Evolutionary conservation across 2,888 invertebrate species (phyloP), one percentile per base, ranked within the genome.

Genomic region (Cephus runcator): DNA sequence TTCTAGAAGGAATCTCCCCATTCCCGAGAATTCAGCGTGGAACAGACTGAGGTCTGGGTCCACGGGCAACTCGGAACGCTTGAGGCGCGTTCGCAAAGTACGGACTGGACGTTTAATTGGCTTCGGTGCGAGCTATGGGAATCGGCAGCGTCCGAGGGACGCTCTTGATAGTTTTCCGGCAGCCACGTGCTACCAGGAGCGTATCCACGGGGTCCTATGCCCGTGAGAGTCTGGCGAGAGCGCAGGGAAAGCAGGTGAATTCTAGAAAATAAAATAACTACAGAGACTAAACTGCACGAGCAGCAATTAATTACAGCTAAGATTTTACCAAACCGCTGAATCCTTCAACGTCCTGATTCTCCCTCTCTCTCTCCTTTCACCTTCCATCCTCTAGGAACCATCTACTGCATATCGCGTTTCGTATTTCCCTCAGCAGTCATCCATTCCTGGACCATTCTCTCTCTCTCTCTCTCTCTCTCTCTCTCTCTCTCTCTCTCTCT

Each of bases 191-290:
- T 30, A 15, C 40, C 35, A 69, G 34, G 69, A 77, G 69, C 68
- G 11, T 75, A 6, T 33, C 36, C 9, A 56, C 23, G 12, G 15
- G 12, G 11, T 9, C 34, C n/a, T 15, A 6, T 69, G 69, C 12
- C 30, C 34, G 23, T 9, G 31, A 34, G 4, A 40, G 11, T 33
- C 12, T 71, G 69, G 36, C 34, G n/a, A 35, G 34, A n/a, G 12
- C 75, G 56, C 31, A 56, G 31, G 77, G 76, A 71, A 76, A 76
- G 71, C 35, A 40, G 40, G 11, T 69, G 30, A 31, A 34, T 56
- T 74, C 69, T 35, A 76, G 30, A 76, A 30, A 73, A 73, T 23
- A 35, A 73, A 80, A 73, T 76, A 75, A 36, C 30, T 35, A 75
- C 12, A 4, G 23, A 35, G 12, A 12, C 40, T 35, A 12, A 3